Conservation (phyloP, 2,888 invertebrate genomes). For the Steinernema hermaphroditum region DNA sequence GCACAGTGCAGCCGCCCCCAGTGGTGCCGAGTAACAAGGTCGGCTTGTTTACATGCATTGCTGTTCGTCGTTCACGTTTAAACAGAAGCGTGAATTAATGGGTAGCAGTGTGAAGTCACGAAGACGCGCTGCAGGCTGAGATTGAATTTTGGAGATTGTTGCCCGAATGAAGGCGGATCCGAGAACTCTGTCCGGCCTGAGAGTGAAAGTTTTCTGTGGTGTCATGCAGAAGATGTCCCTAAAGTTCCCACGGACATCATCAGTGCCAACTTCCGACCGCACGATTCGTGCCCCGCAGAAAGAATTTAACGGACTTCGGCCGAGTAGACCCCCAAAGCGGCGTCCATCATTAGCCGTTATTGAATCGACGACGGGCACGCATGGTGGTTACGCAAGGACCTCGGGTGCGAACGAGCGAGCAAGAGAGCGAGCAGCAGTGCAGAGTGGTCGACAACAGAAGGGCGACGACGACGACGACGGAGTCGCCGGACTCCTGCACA, state of each 20-base stretch:
- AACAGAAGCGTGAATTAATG: background rate
- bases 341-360: slow-evolving; percentile 26
- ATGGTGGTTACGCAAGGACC: slow-evolving; percentile 3
- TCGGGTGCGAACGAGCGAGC: slow-evolving; percentile 14
- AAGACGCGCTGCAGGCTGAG: background rate
- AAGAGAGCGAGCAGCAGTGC: background rate
- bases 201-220: background rate
- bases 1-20: too few relatives aligned
- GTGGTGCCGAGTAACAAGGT: background rate
- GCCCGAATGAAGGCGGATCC: too few relatives aligned
- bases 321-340: background rate
- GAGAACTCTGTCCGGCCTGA: background rate
- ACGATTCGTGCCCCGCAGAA: background rate
- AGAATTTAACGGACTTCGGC: background rate
- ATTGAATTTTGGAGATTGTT: background rate
- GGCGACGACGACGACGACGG: background rate
- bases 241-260: background rate
- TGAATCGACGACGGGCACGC: slow-evolving; percentile 15
- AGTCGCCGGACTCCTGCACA: too few relatives aligned
- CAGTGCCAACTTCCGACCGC: background rate
- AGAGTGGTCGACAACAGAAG: background rate
- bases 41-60: slow-evolving; percentile 2
- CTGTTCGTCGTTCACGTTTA: background rate
- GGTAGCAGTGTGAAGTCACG: background rate
- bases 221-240: background rate